A percentile compares a stretch with the other conserved stretches of the same genome.
These are phyloP conservation scores for Hydrozoanthus tunicans DNA, from an alignment of 64 coral and sea anemone genomes.

Conservation along the genomic window DNA sequence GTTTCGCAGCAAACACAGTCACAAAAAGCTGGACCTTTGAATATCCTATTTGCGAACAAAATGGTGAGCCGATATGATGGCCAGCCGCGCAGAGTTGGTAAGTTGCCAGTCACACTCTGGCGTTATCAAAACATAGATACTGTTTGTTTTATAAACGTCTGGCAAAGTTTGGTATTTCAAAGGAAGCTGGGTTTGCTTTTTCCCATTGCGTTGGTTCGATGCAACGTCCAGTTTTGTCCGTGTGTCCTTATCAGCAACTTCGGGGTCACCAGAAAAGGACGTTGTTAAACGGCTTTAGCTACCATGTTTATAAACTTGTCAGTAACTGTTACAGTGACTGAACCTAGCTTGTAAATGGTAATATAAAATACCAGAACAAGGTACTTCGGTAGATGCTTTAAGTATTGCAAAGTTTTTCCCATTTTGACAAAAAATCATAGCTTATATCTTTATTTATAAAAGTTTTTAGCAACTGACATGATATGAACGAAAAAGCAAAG, in stretches of 20 bases:
- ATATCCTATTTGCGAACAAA: not conserved
- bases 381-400: too few relatives aligned
- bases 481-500: too few relatives aligned
- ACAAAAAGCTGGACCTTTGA: not conserved
- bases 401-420: too few relatives aligned
- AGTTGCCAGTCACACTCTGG: not conserved
- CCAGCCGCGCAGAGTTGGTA: not conserved
- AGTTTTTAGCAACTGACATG: too few relatives aligned
- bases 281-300: not conserved
- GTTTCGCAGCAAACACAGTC: not conserved
- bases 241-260: not conserved
- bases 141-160: not conserved
- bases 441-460: too few relatives aligned
- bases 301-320: not conserved
- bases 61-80: not conserved
- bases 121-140: not conserved
- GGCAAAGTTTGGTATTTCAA: constrained; percentile 11
- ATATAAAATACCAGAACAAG: too few relatives aligned
- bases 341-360: too few relatives aligned
- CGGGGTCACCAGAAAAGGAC: not conserved
- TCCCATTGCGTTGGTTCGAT: constrained; percentile 42
- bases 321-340: not conserved
- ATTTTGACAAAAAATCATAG: too few relatives aligned
- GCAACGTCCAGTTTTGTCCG: not conserved
- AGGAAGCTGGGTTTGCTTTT: not conserved